phyloP scores from a whole-genome alignment of 2,888 invertebrate genomes.

The Fabriciana adippe region DNA sequence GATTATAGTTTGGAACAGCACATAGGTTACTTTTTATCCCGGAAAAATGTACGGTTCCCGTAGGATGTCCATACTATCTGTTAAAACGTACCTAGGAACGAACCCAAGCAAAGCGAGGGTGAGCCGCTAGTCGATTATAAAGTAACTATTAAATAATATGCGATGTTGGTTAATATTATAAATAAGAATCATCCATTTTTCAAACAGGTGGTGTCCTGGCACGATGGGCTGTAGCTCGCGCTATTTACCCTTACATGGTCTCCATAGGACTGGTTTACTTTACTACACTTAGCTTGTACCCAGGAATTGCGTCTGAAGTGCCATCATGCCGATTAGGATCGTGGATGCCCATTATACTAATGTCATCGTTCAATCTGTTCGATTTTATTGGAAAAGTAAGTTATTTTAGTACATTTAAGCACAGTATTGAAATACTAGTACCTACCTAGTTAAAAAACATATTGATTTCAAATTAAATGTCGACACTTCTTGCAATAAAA shows the following conservation, averaged over 20 bases:
- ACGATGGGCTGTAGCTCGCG: slow-evolving; percentile 90
- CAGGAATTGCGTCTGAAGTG: slow-evolving; percentile 95
- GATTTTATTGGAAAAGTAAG: slow-evolving; percentile 92
- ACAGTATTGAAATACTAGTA: no score
- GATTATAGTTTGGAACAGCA: no score
- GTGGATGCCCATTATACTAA: slow-evolving; percentile 96
- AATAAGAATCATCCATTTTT: neutral
- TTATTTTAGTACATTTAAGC: neutral
- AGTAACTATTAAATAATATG: no score
- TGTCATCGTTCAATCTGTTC: slow-evolving; percentile 93
- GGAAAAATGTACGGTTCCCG: no score
- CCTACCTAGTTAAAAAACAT: no score
- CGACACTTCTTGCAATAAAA: no score
- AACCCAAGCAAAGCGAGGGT: no score
- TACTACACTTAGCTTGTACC: slow-evolving; percentile 94
- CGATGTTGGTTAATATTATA: no score
- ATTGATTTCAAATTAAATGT: no score
- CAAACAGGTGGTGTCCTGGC: slow-evolving; percentile 86
- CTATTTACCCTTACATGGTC: slow-evolving; percentile 95
- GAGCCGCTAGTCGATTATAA: no score
- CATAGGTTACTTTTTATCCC: no score
- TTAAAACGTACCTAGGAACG: neutral
- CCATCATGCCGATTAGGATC: slow-evolving; percentile 90
- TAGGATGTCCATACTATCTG: no score
- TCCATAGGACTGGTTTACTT: slow-evolving; percentile 94